phyloP scores from a whole-genome alignment of 35 echinoderm and acorn worm species.

The Lytechinus pictus region DNA sequence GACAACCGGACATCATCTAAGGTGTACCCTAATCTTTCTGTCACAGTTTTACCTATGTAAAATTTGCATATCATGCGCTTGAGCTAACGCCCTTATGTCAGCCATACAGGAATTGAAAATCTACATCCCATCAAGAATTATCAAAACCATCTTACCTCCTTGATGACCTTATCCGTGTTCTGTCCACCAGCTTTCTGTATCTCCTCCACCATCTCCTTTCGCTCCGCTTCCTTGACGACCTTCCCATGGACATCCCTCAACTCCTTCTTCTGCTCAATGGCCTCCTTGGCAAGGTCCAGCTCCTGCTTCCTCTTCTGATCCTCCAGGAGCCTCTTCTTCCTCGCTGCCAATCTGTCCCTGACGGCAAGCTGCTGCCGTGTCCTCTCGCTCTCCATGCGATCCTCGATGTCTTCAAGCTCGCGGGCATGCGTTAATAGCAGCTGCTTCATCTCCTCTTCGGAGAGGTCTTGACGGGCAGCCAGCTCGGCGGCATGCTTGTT shows the following conservation, averaged over 20 bases:
- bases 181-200: slow-evolving; percentile 74
- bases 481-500: slow-evolving; percentile 93
- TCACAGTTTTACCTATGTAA: too few relatives aligned
- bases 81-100: too few relatives aligned
- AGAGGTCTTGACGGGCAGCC: slow-evolving; percentile 80
- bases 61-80: too few relatives aligned
- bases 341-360: slow-evolving; percentile 77
- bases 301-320: slow-evolving; percentile 84
- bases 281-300: slow-evolving; percentile 77
- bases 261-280: slow-evolving; percentile 94
- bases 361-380: slow-evolving; percentile 73
- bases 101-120: too few relatives aligned
- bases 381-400: slow-evolving; percentile 76
- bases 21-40: too few relatives aligned
- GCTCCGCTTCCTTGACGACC: slow-evolving; percentile 82
- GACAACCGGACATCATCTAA: too few relatives aligned
- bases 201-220: slow-evolving; percentile 85
- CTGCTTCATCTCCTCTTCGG: slow-evolving; percentile 84
- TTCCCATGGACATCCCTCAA: slow-evolving; percentile 77
- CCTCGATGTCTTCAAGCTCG: slow-evolving; percentile 93
- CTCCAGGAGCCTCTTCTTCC: slow-evolving; percentile 69
- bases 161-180: slow-evolving; percentile 82
- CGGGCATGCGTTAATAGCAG: slow-evolving; percentile 79
- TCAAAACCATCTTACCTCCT: slow-evolving; percentile 54
- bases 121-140: too few relatives aligned